These are phyloP conservation scores for Genyomyrus donnyi DNA, from an alignment of 2,113 vertebrate species.

Conservation along the genomic window DNA sequence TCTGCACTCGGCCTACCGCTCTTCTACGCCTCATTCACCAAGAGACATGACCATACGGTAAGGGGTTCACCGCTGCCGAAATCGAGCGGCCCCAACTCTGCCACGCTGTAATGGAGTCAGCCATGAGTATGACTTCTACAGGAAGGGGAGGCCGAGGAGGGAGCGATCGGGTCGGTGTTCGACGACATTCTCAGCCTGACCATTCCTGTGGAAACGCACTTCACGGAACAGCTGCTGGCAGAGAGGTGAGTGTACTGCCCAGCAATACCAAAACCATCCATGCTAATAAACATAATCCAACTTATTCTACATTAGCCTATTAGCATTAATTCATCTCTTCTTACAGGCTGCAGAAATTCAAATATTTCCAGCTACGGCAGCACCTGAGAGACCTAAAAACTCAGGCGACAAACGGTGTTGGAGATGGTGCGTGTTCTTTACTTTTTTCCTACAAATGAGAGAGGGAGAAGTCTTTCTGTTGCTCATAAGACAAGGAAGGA, in stretches of 20 bases:
- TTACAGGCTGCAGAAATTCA: slow-evolving; percentile 59
- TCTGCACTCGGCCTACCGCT: slow-evolving; percentile 54
- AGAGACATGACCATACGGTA: slow-evolving; percentile 38
- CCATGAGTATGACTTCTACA: slow-evolving; percentile 26
- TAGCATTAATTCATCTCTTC: background rate
- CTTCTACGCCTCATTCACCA: slow-evolving; percentile 52
- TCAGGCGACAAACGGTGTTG: slow-evolving; percentile 15
- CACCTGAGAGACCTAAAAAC: slow-evolving; percentile 45
- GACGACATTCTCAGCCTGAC: slow-evolving; percentile 57
- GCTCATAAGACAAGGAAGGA: background rate
- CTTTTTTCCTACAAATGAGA: background rate
- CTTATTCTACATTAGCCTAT: background rate
- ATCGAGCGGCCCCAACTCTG: background rate
- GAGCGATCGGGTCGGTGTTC: slow-evolving; percentile 36
- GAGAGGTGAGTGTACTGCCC: slow-evolving; percentile 46
- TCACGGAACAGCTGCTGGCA: slow-evolving; percentile 45
- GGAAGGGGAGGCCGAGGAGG: slow-evolving; percentile 28
- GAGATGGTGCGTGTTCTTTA: slow-evolving; percentile 34
- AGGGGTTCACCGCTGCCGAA: slow-evolving; percentile 5
- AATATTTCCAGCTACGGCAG: slow-evolving; percentile 56
- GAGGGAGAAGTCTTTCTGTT: background rate
- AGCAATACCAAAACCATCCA: background rate
- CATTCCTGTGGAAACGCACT: slow-evolving; percentile 45
- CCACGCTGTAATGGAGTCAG: no score
- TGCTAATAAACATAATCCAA: background rate